Evolutionary conservation across 2,888 invertebrate species (phyloP).

Genomic region (Conomelus anceps): DNA sequence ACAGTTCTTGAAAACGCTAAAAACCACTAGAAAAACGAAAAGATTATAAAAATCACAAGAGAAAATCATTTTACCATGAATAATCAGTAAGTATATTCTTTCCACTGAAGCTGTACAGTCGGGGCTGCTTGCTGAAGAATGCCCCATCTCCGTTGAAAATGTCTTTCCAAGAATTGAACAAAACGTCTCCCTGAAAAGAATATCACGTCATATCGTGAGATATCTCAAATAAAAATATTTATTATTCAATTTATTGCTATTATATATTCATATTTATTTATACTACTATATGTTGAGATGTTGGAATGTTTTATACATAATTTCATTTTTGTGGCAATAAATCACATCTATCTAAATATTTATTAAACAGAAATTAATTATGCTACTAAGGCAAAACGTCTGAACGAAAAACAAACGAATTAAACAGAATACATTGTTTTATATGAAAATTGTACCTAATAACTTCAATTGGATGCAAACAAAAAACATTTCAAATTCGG

Average conservation of each 20-base stretch:
- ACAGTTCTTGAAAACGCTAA: too few relatives aligned
- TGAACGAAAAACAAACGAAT: not conserved
- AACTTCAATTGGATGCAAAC: too few relatives aligned
- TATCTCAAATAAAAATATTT: not conserved
- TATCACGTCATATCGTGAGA: not conserved
- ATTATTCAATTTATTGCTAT: not conserved
- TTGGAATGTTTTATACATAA: too few relatives aligned
- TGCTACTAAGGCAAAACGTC: not conserved
- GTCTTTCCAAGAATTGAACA: constrained; percentile 89
- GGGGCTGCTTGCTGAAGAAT: constrained; percentile 68
- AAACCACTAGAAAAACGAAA: not conserved
- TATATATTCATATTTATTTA: not conserved
- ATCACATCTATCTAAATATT: too few relatives aligned
- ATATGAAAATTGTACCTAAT: too few relatives aligned
- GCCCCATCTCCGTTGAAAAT: constrained; percentile 84
- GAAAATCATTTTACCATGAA: constrained; percentile 60
- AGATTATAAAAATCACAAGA: not conserved
- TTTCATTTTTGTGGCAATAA: too few relatives aligned
- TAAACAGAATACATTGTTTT: too few relatives aligned
- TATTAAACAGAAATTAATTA: not conserved
- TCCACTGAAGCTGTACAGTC: constrained; percentile 90
- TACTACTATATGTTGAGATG: not conserved
- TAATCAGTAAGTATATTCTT: constrained; percentile 83
- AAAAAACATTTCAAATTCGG: too few relatives aligned
- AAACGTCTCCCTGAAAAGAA: constrained; percentile 64